A percentile compares a stretch with the other conserved stretches of the same genome.
These are phyloP conservation scores for Macrobrachium nipponense DNA, from an alignment of 1,140 invertebrate genomes.

Conservation along the genomic window DNA sequence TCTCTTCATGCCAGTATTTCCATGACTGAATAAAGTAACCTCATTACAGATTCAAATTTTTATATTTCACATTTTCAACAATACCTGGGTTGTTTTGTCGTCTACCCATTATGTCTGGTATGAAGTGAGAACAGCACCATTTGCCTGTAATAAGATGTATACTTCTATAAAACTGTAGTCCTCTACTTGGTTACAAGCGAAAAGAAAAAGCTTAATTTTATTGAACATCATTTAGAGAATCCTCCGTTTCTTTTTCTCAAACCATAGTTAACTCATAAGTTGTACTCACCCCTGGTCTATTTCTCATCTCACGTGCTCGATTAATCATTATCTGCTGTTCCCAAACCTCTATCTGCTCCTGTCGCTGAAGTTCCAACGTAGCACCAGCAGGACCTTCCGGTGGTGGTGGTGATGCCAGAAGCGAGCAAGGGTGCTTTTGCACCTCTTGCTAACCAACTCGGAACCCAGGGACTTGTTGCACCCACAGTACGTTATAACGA, in stretches of 20 bases:
- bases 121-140: constrained; percentile 53
- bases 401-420: constrained; percentile 69
- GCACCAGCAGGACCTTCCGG: constrained; percentile 71
- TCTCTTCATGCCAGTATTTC: too few relatives aligned
- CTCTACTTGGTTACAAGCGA: too few relatives aligned
- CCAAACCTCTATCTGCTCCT: constrained; percentile 71
- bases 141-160: neutral
- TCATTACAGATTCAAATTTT: too few relatives aligned
- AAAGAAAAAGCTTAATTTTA: too few relatives aligned
- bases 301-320: constrained; percentile 47
- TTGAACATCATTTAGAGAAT: too few relatives aligned
- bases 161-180: neutral
- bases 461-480: constrained; percentile 69
- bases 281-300: constrained; percentile 62
- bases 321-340: constrained; percentile 72
- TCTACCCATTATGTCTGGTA: constrained; percentile 46
- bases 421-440: constrained; percentile 69
- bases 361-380: constrained; percentile 72
- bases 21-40: too few relatives aligned
- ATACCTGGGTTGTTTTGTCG: constrained; percentile 55
- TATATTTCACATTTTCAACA: neutral
- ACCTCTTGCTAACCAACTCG: constrained; percentile 69
- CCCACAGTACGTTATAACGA: constrained; percentile 69
- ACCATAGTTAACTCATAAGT: constrained; percentile 65
- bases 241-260: too few relatives aligned